These are phyloP conservation scores for Microplitis manilae DNA, from an alignment of 2,888 invertebrate genomes.

Conservation along the genomic window DNA sequence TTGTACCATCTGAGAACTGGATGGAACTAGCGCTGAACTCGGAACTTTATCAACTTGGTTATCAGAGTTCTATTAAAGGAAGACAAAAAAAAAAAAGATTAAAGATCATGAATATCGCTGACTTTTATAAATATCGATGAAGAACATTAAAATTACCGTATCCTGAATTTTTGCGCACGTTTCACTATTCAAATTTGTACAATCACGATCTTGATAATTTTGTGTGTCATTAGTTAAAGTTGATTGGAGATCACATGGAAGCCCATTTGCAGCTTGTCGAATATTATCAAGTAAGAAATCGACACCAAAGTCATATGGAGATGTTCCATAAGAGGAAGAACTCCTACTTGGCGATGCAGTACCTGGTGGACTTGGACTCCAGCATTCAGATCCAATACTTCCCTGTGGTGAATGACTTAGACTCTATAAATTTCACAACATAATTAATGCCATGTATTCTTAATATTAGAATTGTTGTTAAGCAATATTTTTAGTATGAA, in stretches of 20 bases:
- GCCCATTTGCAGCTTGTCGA: constrained; percentile 48
- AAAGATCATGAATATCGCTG: background rate
- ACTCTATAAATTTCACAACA: constrained; percentile 35
- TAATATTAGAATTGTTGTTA: no score
- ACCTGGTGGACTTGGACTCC: constrained; percentile 55
- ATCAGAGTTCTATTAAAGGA: constrained; percentile 46
- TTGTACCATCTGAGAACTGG: no score
- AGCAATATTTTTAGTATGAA: no score
- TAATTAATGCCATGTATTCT: no score
- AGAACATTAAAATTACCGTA: constrained; percentile 1
- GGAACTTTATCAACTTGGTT: no score
- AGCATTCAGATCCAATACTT: constrained; percentile 47
- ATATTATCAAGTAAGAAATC: constrained; percentile 55
- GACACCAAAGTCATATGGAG: constrained; percentile 55
- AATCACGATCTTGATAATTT: constrained; percentile 80
- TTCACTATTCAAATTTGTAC: constrained; percentile 83
- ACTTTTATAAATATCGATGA: background rate
- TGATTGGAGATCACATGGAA: constrained; percentile 34
- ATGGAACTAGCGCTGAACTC: no score
- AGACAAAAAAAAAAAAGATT: no score
- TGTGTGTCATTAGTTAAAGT: constrained; percentile 60
- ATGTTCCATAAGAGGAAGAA: constrained; percentile 53
- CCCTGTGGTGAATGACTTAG: constrained; percentile 45
- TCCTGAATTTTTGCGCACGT: constrained; percentile 76
- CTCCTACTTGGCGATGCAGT: constrained; percentile 58